Evolutionary conservation across 1,140 invertebrate genomes (phyloP).

Genomic region (Drosophila suzukii): DNA sequence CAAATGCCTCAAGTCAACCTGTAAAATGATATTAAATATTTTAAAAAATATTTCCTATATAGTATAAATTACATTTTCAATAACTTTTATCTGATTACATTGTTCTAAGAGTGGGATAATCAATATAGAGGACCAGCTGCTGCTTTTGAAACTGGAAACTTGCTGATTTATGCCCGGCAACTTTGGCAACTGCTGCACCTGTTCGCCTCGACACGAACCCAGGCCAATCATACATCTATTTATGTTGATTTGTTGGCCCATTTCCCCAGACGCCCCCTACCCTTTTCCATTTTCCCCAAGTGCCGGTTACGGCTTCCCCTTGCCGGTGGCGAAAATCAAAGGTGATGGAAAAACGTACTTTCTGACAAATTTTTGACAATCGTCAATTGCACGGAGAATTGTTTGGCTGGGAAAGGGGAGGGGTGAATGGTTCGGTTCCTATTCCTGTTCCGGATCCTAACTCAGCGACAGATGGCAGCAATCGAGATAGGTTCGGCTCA

Average conservation of each 20-base stretch:
- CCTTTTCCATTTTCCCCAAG: constrained; percentile 33
- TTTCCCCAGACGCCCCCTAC: constrained; percentile 20
- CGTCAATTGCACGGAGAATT: constrained; percentile 68
- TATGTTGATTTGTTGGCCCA: constrained; percentile 70
- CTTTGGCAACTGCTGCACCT: constrained; percentile 34
- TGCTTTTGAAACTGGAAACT: constrained; percentile 19
- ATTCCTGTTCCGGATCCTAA: constrained; percentile 41
- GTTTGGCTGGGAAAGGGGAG: neutral
- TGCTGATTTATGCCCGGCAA: constrained; percentile 60
- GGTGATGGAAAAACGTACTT: constrained; percentile 48
- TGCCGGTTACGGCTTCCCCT: constrained; percentile 25
- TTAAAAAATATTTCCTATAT: neutral
- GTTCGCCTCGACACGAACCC: constrained; percentile 18
- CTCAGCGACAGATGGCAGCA: constrained; percentile 51
- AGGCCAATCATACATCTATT: constrained; percentile 68
- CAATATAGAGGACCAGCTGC: constrained; percentile 21
- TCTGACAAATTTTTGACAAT: constrained; percentile 80
- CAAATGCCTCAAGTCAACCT: constrained; percentile 95
- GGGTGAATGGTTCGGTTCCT: constrained; percentile 9
- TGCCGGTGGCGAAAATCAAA: constrained; percentile 44
- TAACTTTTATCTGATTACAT: constrained; percentile 9
- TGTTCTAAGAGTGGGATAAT: constrained; percentile 30
- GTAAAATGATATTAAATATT: constrained; percentile 7
- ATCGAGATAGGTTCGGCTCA: constrained; percentile 67
- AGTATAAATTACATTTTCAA: neutral